Evolutionary conservation across 30 jellyfish, hydroid and myxozoan species (phyloP).

Genomic region (Aurelia sp.): DNA sequence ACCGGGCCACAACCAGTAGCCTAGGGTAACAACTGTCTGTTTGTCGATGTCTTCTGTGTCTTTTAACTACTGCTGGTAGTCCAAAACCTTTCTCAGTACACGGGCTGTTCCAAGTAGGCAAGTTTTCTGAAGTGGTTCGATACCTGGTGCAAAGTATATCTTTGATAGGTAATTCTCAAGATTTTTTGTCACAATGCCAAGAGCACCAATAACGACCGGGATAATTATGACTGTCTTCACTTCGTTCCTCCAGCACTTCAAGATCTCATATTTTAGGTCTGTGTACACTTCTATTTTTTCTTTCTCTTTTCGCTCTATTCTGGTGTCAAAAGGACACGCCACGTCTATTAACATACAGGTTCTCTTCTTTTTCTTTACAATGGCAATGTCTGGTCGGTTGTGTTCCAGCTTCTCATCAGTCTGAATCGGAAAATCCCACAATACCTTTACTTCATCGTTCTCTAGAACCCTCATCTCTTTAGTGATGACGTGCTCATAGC

Average conservation of each 20-base stretch:
- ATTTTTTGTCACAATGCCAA: not conserved
- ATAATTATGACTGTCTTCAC: constrained; percentile 2
- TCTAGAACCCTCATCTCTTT: constrained; percentile 10
- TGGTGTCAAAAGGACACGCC: too few species aligned
- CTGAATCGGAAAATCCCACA: constrained; percentile 46
- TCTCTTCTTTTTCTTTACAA: too few species aligned
- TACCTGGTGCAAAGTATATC: not conserved
- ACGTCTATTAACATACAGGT: too few species aligned
- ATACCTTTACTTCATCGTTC: constrained; percentile 10
- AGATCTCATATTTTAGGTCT: too few species aligned
- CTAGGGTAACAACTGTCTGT: not conserved
- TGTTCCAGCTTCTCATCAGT: constrained; percentile 3
- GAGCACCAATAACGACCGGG: constrained; percentile 19
- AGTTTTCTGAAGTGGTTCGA: constrained; percentile 7
- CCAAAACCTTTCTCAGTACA: not conserved
- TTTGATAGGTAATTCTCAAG: not conserved
- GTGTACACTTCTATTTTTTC: too few species aligned
- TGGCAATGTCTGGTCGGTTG: too few species aligned
- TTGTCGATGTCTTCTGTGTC: too few species aligned
- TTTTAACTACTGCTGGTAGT: too few species aligned
- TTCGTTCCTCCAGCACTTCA: constrained; percentile 1
- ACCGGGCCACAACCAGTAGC: too few species aligned
- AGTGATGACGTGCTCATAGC: constrained; percentile 29
- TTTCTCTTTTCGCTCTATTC: too few species aligned
- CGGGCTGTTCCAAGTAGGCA: constrained; percentile 29